A percentile compares a stretch with the other conserved stretches of the same genome.
These are phyloP conservation scores for Rallus crepitans DNA, from an alignment of 2,797 vertebrate species.

Conservation along the genomic window DNA sequence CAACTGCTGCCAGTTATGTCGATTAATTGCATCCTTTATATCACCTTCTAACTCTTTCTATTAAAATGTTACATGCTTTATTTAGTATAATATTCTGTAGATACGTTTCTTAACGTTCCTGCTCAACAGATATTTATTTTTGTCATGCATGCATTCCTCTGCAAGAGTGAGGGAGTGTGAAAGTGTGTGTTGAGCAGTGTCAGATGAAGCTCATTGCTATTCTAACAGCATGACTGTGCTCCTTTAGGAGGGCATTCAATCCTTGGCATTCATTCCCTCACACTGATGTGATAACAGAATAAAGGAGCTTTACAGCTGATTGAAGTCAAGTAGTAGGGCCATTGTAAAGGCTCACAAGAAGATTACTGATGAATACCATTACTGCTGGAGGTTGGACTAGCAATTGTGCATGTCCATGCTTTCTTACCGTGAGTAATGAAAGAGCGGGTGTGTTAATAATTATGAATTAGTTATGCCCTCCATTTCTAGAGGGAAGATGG, in stretches of 20 bases:
- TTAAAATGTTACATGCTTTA: slow-evolving; percentile 3
- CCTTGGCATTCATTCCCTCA: slow-evolving; percentile 68
- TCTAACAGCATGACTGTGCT: slow-evolving; percentile 13
- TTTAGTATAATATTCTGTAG: not conserved
- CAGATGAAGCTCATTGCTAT: slow-evolving; percentile 67
- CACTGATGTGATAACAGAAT: slow-evolving; percentile 75
- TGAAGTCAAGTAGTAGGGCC: slow-evolving; percentile 75
- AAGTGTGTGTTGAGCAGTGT: not conserved
- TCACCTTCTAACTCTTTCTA: not conserved
- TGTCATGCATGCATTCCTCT: slow-evolving; percentile 9
- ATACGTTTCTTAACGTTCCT: not conserved
- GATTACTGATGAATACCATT: slow-evolving; percentile 70
- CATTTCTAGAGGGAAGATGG: not conserved
- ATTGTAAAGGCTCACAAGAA: slow-evolving; percentile 54
- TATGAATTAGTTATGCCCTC: not conserved
- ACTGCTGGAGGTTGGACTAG: slow-evolving; percentile 47
- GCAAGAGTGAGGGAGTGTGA: not conserved
- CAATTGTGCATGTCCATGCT: slow-evolving; percentile 39
- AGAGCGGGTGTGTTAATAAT: slow-evolving; percentile 15
- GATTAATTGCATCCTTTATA: not conserved
- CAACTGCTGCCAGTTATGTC: not conserved
- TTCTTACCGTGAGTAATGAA: slow-evolving; percentile 30
- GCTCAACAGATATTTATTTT: slow-evolving; percentile 29
- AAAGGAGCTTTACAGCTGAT: slow-evolving; percentile 76
- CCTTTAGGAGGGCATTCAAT: slow-evolving; percentile 66